These are phyloP conservation scores for Mesembrinibis cayennensis DNA, from an alignment of 2,113 vertebrate species.

Conservation along the genomic window DNA sequence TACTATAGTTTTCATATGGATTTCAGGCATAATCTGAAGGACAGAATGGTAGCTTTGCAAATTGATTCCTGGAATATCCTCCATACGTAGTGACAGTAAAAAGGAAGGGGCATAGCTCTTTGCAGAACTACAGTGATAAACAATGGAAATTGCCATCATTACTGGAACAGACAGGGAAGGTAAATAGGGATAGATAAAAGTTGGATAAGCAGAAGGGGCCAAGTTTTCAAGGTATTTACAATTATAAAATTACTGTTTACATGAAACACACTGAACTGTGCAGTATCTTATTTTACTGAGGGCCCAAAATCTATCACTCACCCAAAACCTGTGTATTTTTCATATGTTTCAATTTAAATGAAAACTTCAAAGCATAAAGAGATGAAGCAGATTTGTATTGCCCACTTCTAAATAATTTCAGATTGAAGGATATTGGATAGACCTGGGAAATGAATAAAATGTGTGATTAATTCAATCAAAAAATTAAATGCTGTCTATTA, in stretches of 20 bases:
- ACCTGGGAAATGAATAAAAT: slow-evolving; percentile 35
- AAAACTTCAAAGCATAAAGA: slow-evolving; percentile 39
- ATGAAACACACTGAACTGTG: not conserved
- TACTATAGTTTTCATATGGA: not conserved
- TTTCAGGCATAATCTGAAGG: not conserved
- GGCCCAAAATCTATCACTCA: slow-evolving; percentile 9
- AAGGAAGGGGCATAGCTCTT: not conserved
- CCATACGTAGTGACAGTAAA: not conserved
- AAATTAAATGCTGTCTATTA: slow-evolving; percentile 10
- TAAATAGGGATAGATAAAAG: not conserved
- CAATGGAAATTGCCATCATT: not conserved
- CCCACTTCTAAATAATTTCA: slow-evolving; percentile 23
- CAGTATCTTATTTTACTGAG: not conserved
- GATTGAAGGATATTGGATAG: slow-evolving; percentile 9
- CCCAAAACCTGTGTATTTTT: not conserved
- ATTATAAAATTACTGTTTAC: not conserved
- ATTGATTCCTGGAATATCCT: not conserved
- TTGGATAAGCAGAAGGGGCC: not conserved
- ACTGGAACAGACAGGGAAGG: not conserved
- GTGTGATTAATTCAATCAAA: slow-evolving; percentile 1
- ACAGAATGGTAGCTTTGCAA: not conserved
- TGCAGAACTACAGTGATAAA: not conserved
- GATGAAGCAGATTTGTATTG: slow-evolving; percentile 1
- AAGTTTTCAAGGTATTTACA: not conserved
- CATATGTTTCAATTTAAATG: slow-evolving; percentile 30